Base-by-base conservation (phyloP, 2,888 invertebrate species). In the Xestoiulus laeticollis region DNA sequence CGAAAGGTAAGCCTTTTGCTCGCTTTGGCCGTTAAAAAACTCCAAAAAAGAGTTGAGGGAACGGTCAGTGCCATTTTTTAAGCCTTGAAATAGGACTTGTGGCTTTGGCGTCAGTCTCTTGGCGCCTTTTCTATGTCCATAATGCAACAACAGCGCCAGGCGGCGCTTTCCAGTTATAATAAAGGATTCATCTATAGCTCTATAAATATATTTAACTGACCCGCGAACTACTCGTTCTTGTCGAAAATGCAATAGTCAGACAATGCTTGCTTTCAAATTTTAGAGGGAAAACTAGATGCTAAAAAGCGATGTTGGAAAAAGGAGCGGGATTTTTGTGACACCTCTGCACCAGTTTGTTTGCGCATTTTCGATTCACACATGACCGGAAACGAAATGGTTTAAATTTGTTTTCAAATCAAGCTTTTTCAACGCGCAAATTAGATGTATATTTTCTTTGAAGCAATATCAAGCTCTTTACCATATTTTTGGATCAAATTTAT, bases 131-230 rank as follows among this genome's bases (percentile, higher is more conserved):
- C 22, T 6, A 1, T 59, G 22, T 22, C 59, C 6, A 1, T n/a
- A n/a, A n/a, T n/a, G 59, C 59, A 59, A 59, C 59, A 59, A 59
- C 59, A 59, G 59, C 59, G 59, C 59, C 59, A 22, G 22, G 22
- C 59, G 22, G 59, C 59, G 59, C n/a, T n/a, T n/a, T n/a, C n/a
- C n/a, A n/a, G n/a, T n/a, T n/a, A n/a, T n/a, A n/a, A n/a, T n/a
- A n/a, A n/a, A n/a, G n/a, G n/a, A n/a, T n/a, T n/a, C n/a, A n/a
- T n/a, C n/a, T n/a, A n/a, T n/a, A n/a, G n/a, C n/a, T n/a, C 38
- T 8, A 38, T 8, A 38, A 38, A 38, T 8, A 38, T 38, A 5
- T 19, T 48, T 2, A 48, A 38, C 38, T 38, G 8, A 38, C 2
- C 8, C 38, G 5, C 38, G 6, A 38, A 38, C 38, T 38, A 8